Conservation (phyloP, 2,797 vertebrate genomes). For the Chelonia mydas region DNA sequence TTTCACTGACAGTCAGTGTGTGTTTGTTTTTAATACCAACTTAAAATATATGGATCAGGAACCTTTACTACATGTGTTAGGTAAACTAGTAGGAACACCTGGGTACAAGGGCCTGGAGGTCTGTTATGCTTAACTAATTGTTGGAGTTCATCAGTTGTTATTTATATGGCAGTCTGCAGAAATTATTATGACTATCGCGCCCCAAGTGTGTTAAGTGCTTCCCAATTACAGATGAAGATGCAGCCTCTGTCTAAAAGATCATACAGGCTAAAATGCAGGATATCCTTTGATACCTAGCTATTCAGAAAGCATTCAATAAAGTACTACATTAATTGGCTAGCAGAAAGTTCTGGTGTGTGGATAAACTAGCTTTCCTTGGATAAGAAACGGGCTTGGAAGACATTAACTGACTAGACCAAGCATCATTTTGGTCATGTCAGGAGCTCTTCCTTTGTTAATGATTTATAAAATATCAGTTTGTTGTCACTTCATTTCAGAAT, state of each 20-base stretch:
- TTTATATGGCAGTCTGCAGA: not conserved
- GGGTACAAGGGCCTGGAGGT: not conserved
- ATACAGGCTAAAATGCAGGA: not conserved
- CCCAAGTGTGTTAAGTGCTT: not conserved
- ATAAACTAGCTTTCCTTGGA: not conserved
- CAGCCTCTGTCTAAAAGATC: not conserved
- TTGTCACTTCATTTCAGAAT: not conserved
- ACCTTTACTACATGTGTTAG: not conserved
- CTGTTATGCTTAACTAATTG: not conserved
- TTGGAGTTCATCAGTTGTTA: not conserved
- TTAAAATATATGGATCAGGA: not conserved
- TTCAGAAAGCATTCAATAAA: not conserved
- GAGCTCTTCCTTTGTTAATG: not conserved
- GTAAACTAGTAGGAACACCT: not conserved
- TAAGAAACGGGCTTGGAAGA: not conserved
- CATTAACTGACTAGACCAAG: not conserved
- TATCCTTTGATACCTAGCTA: not conserved
- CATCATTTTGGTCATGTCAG: not conserved
- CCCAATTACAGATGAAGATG: not conserved
- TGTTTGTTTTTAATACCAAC: not conserved
- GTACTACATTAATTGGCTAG: not conserved
- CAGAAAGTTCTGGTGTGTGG: not conserved
- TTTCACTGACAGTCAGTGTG: not conserved
- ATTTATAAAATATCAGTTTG: not conserved
- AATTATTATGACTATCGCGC: not conserved